Base-by-base conservation (phyloP, 2,797 vertebrate species). In the Hemibagrus guttatus region DNA sequence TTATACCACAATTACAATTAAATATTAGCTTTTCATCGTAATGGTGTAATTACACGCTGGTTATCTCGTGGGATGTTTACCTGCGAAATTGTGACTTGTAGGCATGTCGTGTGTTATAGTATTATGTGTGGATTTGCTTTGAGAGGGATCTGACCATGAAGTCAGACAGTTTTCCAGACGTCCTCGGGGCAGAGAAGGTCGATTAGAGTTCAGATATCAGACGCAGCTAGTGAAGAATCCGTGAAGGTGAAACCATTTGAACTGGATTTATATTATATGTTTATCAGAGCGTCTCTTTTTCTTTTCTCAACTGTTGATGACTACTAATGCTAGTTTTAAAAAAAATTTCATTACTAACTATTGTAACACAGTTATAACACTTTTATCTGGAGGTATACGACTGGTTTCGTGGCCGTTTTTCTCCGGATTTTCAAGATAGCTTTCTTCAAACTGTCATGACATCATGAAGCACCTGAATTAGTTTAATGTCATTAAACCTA, bases 121-220 rank as follows among this genome's bases (percentile, higher is more conserved):
- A 78, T 31, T 21, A 35, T 56, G 21, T 3, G 28, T 31, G 8
- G 16, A 21, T 56, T 23, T 23, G 28, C n/a, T 3, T 4, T 68
- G 39, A 17, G 12, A 66, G 21, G 28, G 7, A n/a, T 17, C 59
- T 6, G 61, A 49, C 46, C 46, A 1, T 90, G 90, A 88, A 84
- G 85, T 72, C 26, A 11, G 78, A 31, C 59, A 16, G 82, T 87
- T 39, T 2, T 64, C 78, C 35, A 35, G 11, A 87, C 85, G 89
- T 90, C 59, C 90, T 78, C 56, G 8, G 76, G 90, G 82, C 17
- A 76, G 49, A 56, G 17, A 31, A 31, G 72, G 72, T 52, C 46
- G n/a, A 6, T 6, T 14, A 52, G 72, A 75, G 72, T 49, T 75
- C 26, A 71, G 8, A 23, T 23, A 46, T 72, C 39, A 72, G 35